Evolutionary conservation across 2,888 invertebrate species (phyloP).

Genomic region (Polydrusus cervinus): DNA sequence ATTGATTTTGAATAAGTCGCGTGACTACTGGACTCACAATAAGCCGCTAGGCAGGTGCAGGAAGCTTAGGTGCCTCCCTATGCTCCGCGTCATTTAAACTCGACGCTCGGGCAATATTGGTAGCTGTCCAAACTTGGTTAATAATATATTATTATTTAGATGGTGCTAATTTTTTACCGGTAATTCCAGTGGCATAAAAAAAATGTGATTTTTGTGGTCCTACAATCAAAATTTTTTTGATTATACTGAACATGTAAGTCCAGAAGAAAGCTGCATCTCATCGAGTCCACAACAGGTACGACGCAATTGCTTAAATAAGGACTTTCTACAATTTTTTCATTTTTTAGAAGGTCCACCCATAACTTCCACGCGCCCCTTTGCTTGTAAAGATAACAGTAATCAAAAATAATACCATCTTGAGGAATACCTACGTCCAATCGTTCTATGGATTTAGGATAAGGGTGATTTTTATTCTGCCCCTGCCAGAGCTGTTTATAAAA

Average conservation of each 20-base stretch:
- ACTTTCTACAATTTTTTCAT: constrained; percentile 69
- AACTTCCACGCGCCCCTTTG: constrained; percentile 76
- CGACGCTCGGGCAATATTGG: too few relatives aligned
- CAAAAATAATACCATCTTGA: constrained; percentile 75
- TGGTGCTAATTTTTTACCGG: too few relatives aligned
- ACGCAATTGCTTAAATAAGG: constrained; percentile 70
- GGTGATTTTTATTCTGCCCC: constrained; percentile 68
- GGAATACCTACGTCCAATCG: constrained; percentile 75
- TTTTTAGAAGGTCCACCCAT: constrained; percentile 74
- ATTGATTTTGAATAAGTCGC: too few relatives aligned
- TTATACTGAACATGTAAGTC: constrained; percentile 75
- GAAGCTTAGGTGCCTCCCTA: too few relatives aligned
- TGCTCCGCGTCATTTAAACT: too few relatives aligned
- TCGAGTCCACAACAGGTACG: constrained; percentile 76
- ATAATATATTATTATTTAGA: too few relatives aligned
- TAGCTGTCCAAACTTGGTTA: too few relatives aligned
- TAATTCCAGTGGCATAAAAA: too few relatives aligned
- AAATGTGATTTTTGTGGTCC: too few relatives aligned
- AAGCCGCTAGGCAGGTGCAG: too few relatives aligned
- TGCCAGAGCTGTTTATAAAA: constrained; percentile 69
- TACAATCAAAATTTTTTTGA: constrained; percentile 77
- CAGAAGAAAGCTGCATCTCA: constrained; percentile 74
- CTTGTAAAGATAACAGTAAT: constrained; percentile 76
- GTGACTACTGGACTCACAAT: too few relatives aligned
- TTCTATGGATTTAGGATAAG: constrained; percentile 73